Conservation (phyloP, 1,140 invertebrate species). For the Anagrus nilaparvatae region DNA sequence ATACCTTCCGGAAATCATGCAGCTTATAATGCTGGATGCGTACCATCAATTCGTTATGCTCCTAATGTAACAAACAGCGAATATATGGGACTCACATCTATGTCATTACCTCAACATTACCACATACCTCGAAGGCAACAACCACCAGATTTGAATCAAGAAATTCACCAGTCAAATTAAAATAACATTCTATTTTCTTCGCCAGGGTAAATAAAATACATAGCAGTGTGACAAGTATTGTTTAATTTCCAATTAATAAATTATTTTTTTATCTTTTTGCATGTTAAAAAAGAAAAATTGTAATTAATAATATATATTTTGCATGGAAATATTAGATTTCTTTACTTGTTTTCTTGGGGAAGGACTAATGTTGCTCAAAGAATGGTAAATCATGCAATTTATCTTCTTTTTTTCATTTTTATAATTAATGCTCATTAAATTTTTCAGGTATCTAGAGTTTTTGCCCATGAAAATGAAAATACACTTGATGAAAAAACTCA, state of each 20-base stretch:
- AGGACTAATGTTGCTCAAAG: too few relatives aligned
- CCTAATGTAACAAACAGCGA: slow-evolving; percentile 23
- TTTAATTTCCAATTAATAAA: too few relatives aligned
- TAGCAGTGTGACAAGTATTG: background rate
- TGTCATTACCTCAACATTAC: slow-evolving; percentile 32
- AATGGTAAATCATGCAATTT: too few relatives aligned
- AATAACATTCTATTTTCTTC: slow-evolving; percentile 30
- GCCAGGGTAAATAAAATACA: slow-evolving; percentile 27
- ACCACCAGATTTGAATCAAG: slow-evolving; percentile 22
- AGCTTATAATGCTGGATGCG: slow-evolving; percentile 20
- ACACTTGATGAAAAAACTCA: too few relatives aligned
- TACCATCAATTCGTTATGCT: slow-evolving; percentile 17
- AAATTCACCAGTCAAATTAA: slow-evolving; percentile 29
- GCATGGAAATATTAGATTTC: too few relatives aligned
- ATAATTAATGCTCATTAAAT: too few relatives aligned
- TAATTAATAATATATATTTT: too few relatives aligned
- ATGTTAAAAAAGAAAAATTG: background rate
- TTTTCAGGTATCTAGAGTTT: too few relatives aligned
- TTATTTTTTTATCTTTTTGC: too few relatives aligned
- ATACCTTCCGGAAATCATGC: slow-evolving; percentile 28
- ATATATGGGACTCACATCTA: slow-evolving; percentile 23
- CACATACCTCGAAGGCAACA: slow-evolving; percentile 28
- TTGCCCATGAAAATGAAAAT: too few relatives aligned
- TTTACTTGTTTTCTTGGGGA: too few relatives aligned
- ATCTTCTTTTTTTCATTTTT: too few relatives aligned